A percentile compares a stretch with the other conserved stretches of the same genome.
Conservation (phyloP, 37 sponge, comb jelly and placozoan species). For the Mnemiopsis leidyi region DNA sequence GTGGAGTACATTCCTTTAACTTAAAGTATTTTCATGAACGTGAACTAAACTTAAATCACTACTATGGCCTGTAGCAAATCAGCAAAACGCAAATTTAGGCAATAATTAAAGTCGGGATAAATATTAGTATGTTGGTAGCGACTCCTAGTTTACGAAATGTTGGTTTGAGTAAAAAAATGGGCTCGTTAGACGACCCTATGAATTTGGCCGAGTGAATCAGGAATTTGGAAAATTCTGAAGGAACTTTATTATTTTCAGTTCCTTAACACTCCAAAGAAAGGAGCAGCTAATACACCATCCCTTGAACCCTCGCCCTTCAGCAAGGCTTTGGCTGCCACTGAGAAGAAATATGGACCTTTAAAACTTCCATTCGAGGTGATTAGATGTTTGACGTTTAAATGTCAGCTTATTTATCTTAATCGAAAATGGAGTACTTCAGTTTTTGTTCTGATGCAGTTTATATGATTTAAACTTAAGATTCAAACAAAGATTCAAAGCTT, state of each 20-base stretch:
- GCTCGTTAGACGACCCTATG: no score
- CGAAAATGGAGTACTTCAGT: no score
- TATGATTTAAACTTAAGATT: no score
- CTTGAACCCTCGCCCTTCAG: constrained; percentile 56
- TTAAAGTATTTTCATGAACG: background rate
- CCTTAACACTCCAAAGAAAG: constrained; percentile 31
- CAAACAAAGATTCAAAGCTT: no score
- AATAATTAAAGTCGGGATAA: no score
- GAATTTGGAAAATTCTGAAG: background rate
- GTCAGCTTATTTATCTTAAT: no score
- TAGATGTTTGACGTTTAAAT: background rate
- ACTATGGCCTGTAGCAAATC: no score
- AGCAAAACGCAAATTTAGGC: background rate
- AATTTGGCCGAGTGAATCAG: background rate
- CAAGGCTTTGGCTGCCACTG: constrained; percentile 54
- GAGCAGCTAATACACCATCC: background rate
- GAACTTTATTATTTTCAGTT: constrained; percentile 41
- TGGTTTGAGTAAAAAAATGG: no score
- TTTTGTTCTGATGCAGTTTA: no score
- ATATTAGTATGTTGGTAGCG: no score
- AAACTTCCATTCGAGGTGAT: background rate
- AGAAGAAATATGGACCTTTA: constrained; percentile 58
- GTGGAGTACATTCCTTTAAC: no score
- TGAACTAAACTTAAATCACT: background rate
- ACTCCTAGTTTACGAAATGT: no score